Conservation (phyloP, 1,140 invertebrate genomes). For the Patella vulgata region DNA sequence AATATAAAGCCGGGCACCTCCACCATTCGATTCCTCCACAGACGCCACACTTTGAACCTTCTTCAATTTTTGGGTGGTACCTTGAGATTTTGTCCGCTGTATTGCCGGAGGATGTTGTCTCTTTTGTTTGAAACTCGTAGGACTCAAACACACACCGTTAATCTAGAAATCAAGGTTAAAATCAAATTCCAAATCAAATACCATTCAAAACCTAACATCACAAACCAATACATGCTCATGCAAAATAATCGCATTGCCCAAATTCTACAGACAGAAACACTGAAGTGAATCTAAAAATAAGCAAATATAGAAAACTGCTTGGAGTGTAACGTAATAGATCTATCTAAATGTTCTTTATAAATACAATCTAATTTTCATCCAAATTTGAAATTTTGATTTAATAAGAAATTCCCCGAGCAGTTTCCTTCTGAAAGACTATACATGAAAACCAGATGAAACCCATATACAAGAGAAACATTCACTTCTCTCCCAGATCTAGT, state of each 20-base stretch:
- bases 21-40: slow-evolving; percentile 60
- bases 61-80: slow-evolving; percentile 63
- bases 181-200: neutral
- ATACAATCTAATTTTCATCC: too few species aligned
- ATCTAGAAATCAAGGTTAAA: slow-evolving; percentile 71
- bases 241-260: too few species aligned
- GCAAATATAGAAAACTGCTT: too few species aligned
- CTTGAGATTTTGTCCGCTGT: slow-evolving; percentile 66
- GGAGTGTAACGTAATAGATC: too few species aligned
- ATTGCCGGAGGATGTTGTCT: slow-evolving; percentile 59
- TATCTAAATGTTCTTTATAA: too few species aligned
- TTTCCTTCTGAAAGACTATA: too few species aligned
- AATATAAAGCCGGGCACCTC: slow-evolving; percentile 45
- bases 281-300: too few species aligned
- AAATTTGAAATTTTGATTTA: too few species aligned
- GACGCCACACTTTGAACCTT: slow-evolving; percentile 64
- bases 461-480: neutral
- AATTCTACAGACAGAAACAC: too few species aligned
- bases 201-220: slow-evolving; percentile 4
- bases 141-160: slow-evolving; percentile 80
- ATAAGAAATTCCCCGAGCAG: too few species aligned
- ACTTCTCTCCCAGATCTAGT: slow-evolving; percentile 1
- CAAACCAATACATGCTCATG: too few species aligned
- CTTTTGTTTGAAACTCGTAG: slow-evolving; percentile 65
- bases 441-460: neutral